These are phyloP conservation scores for Calliopsis andreniformis DNA, from an alignment of 1,140 invertebrate genomes.

Conservation along the genomic window DNA sequence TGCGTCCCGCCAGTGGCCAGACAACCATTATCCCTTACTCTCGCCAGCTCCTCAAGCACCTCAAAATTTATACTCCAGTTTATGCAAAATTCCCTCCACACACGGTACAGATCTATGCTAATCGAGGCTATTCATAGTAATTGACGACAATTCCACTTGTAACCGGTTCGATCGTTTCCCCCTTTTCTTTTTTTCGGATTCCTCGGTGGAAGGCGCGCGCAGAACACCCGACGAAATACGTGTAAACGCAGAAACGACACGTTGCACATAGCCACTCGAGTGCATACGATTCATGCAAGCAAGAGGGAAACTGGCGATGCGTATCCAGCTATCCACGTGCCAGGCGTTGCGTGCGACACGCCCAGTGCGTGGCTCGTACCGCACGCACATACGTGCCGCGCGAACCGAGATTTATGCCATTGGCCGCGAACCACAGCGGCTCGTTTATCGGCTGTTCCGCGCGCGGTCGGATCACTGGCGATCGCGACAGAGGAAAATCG, in stretches of 20 bases:
- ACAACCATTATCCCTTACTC: no score
- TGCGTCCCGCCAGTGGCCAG: no score
- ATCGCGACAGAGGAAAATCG: slow-evolving; percentile 35
- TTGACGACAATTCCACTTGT: no score
- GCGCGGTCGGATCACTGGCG: slow-evolving; percentile 39
- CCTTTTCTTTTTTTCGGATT: not conserved
- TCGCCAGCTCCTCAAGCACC: no score
- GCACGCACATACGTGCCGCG: slow-evolving; percentile 64
- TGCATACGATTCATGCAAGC: slow-evolving; percentile 43
- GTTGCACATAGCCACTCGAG: slow-evolving; percentile 32
- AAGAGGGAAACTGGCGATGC: slow-evolving; percentile 58
- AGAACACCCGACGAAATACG: slow-evolving; percentile 13
- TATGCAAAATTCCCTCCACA: no score
- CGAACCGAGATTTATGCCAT: slow-evolving; percentile 68
- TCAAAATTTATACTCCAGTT: no score
- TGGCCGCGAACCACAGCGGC: slow-evolving; percentile 62
- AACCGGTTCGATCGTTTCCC: not conserved
- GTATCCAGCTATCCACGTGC: slow-evolving; percentile 71
- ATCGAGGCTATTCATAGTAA: no score
- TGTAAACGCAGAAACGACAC: slow-evolving; percentile 39
- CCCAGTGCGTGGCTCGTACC: slow-evolving; percentile 70
- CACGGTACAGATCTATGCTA: no score
- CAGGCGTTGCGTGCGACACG: slow-evolving; percentile 69
- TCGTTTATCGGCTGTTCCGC: slow-evolving; percentile 62
- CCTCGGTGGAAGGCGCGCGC: not conserved